A percentile compares a stretch with the other conserved stretches of the same genome.
Conservation (phyloP, 92 coral and sea anemone genomes). For the Phymanthus crucifer region DNA sequence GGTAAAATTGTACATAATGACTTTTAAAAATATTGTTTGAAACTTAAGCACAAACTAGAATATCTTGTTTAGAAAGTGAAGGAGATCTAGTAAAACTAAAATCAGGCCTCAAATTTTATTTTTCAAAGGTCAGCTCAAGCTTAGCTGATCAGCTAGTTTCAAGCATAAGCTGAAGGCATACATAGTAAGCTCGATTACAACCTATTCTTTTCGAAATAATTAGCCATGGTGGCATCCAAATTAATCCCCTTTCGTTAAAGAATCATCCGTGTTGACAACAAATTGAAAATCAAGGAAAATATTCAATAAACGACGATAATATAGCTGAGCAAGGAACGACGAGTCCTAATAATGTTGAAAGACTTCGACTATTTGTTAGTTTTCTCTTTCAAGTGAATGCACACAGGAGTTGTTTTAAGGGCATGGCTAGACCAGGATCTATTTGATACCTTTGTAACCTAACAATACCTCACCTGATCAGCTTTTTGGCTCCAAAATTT, state of each 20-base stretch:
- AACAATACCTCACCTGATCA: constrained; percentile 64
- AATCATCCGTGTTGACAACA: not conserved
- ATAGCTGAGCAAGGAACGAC: not conserved
- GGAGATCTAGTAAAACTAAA: not conserved
- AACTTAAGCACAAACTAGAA: no score
- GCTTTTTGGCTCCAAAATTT: constrained; percentile 92
- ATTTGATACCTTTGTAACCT: not conserved
- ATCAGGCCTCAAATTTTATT: not conserved
- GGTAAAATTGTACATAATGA: no score
- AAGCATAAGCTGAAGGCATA: no score
- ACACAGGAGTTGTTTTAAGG: not conserved
- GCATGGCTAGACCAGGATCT: not conserved
- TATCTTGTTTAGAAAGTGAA: not conserved
- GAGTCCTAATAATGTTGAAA: no score
- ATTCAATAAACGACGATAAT: not conserved
- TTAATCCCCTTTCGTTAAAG: not conserved
- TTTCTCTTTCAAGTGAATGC: not conserved
- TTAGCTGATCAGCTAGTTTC: not conserved
- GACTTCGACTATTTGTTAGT: no score
- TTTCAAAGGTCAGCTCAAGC: not conserved
- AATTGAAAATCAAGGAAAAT: not conserved
- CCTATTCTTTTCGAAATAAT: not conserved
- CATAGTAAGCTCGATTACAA: not conserved
- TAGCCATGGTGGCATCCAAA: not conserved
- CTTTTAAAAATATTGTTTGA: no score